Evolutionary conservation across 1,140 invertebrate genomes (phyloP).

Genomic region (Lepidotrigona ventralis): DNA sequence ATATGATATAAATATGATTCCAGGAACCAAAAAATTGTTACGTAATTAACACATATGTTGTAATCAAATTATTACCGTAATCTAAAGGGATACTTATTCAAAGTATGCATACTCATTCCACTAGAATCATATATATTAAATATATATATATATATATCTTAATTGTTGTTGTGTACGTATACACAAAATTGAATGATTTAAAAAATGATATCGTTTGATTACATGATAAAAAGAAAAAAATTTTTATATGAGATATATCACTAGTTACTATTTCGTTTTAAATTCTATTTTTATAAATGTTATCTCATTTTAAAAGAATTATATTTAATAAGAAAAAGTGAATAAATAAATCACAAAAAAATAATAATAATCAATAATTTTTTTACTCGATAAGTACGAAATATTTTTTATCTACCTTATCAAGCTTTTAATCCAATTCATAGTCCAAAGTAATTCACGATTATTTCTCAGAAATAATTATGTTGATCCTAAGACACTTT

Average conservation of each 20-base stretch:
- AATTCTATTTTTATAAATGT: constrained; percentile 40
- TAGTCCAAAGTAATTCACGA: neutral
- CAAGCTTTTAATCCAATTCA: neutral
- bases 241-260: constrained; percentile 20
- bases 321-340: neutral
- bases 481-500: neutral
- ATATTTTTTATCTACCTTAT: neutral
- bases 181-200: neutral
- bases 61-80: neutral
- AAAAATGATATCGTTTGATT: neutral
- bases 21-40: neutral
- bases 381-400: neutral
- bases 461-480: neutral
- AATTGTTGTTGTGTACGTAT: neutral
- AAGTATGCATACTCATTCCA: neutral
- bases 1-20: neutral
- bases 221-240: neutral
- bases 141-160: neutral
- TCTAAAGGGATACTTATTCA: neutral
- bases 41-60: neutral
- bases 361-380: neutral
- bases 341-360: neutral
- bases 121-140: neutral
- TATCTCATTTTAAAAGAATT: neutral
- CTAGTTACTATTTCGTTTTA: constrained; percentile 6